Percentiles rank a stretch among this genome's conserved stretches.
phyloP scores from a whole-genome alignment of 2,797 vertebrate species.

The Halcyon chelicuti region DNA sequence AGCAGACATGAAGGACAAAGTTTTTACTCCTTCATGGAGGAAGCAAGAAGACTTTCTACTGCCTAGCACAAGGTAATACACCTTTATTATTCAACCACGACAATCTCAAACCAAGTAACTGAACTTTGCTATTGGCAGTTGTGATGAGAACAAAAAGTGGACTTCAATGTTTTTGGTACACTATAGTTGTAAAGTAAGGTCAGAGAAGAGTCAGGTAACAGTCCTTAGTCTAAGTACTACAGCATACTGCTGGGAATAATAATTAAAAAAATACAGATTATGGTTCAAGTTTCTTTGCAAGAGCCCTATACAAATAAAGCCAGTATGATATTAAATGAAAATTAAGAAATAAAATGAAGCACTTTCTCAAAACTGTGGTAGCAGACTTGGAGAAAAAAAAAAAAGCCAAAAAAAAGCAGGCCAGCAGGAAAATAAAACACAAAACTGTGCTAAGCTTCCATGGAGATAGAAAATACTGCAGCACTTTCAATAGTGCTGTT shows the following conservation, averaged over 20 bases:
- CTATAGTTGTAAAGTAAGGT: background rate
- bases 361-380: background rate
- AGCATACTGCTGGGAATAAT: background rate
- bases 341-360: background rate
- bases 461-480: slow-evolving; percentile 55
- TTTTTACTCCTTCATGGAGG: background rate
- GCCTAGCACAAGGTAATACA: background rate
- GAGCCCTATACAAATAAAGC: background rate
- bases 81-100: background rate
- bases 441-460: slow-evolving; percentile 43
- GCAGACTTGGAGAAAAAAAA: background rate
- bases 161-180: background rate
- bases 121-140: background rate
- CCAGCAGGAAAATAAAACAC: background rate
- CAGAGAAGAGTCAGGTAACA: background rate
- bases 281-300: background rate
- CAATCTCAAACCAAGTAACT: background rate
- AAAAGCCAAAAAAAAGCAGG: background rate
- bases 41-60: background rate
- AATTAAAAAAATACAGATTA: background rate
- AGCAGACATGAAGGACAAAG: background rate
- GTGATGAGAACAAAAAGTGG: background rate
- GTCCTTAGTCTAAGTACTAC: background rate
- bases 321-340: background rate
- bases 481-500: slow-evolving; percentile 28